Base-by-base conservation (phyloP, 2,888 invertebrate genomes). In the Caenorhabditis parvicauda region DNA sequence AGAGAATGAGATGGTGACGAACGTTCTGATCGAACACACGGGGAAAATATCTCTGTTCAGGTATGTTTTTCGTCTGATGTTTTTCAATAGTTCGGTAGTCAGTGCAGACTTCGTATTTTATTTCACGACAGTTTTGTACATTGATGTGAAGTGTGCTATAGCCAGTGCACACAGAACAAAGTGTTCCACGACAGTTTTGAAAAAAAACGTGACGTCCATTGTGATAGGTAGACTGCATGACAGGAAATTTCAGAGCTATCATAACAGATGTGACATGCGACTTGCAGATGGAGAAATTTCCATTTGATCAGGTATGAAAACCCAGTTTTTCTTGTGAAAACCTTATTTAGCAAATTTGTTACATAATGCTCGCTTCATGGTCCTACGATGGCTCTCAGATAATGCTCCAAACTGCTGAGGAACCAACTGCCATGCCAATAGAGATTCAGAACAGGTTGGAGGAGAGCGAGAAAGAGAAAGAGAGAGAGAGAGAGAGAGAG, bases 281-380 rank as follows among this genome's bases (percentile, higher is more conserved):
- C 44, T 64, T 79, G 27, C 70, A 77, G 54, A 67, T 76, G 72
- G 68, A 72, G 48, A 61, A 64, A 37, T 77, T 76, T 43, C 76
- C 75, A 0, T 77, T 73, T 53, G 77, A 74, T 59, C 70, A 72
- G 64, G 67, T 70, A 39, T 9, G n/a, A 27, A n/a, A n/a, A 5
- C 25, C 4, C 37, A 12, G 17, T 17, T 41, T 17, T 41, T 41
- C 7, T 14, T 41, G 9, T 41, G 14, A 41, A 19, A n/a, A 19
- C 19, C 9, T 9, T 41, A 14, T 41, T 41, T 32, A 77, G 67
- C 77, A 79, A 67, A 72, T 74, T 43, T 79, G 79, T 52, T 74
- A 58, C 49, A 70, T 79, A 14, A 80, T 80, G 80, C 59, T 80
- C 17, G 75, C 79, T 14, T 75, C 76, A 0, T 80, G 80, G 80